Evolutionary conservation across 2,113 vertebrate species (phyloP), one percentile per base, ranked within the genome.

Genomic region (Echinops telfairi): DNA sequence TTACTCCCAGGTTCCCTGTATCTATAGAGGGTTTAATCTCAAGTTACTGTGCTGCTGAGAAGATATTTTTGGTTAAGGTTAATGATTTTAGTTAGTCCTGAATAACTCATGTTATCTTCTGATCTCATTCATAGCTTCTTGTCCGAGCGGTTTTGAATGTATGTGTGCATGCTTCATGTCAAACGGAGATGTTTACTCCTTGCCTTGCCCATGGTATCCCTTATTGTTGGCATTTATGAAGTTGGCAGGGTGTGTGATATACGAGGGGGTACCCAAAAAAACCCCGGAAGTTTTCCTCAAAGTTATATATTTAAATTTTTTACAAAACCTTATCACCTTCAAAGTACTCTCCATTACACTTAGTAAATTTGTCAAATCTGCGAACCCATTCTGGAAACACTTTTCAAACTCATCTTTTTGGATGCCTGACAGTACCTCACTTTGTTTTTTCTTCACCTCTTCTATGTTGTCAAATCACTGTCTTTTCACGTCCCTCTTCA

Each of bases 41-140:
- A 19, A 62, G 25, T 53, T 95, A 0, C 85, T 89, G 36, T 87
- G 43, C 38, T 79, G 79, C 43, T 93, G 33, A 62, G 73, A 77
- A 20, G 40, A 80, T 76, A 47, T 75, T 86, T 88, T 88, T 93
- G 83, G 83, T 80, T 83, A 92, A 93, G 81, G 70, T 76, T 68
- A 16, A 77, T 93, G 58, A 90, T 70, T 92, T 64, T 89, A 75
- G 91, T 93, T 22, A 43, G 77, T 83, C 36, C 22, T 43, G 27
- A 95, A 79, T 86, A 92, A 88, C n/a, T 89, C 22, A 68, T 40
- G 31, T 86, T 79, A 86, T 43, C 27, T 47, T 94, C 70, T 64
- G 89, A 70, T 71, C 70, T 73, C 71, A 73, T 73, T 36, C 71
- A 33, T 36, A 22, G 53, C 64, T 53, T 76, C 43, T 76, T 78